phyloP scores from a whole-genome alignment of 2,113 vertebrate species.

The Semnopithecus entellus region DNA sequence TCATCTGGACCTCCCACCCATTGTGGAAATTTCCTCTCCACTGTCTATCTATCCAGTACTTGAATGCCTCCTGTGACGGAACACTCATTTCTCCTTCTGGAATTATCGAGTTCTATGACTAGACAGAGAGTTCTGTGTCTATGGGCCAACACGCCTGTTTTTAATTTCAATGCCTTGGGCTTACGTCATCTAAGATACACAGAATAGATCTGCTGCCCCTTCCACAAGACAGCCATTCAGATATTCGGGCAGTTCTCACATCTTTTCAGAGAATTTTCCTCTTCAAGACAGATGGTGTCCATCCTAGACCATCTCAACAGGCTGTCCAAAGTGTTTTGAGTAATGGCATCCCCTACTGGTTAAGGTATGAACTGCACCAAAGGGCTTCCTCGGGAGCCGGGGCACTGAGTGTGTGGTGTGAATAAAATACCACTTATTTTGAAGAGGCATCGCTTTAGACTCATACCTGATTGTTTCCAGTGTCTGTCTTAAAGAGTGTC shows the following conservation, averaged over 20 bases:
- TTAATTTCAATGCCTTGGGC: not conserved
- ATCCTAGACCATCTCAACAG: not conserved
- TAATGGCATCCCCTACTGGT: slow-evolving; percentile 43
- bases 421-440: not conserved
- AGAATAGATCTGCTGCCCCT: not conserved
- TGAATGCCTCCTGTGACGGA: slow-evolving; percentile 46
- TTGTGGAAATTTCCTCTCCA: slow-evolving; percentile 75
- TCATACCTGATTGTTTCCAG: not conserved
- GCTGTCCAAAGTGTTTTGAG: not conserved
- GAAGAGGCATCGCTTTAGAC: not conserved
- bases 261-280: not conserved
- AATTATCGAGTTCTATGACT: not conserved
- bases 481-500: not conserved
- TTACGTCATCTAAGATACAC: not conserved
- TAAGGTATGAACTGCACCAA: not conserved
- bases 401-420: accelerated
- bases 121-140: not conserved
- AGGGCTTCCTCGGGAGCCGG: not conserved
- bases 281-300: not conserved
- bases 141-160: not conserved
- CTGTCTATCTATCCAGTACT: not conserved
- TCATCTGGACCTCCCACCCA: slow-evolving; percentile 69
- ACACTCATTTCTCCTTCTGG: slow-evolving; percentile 11
- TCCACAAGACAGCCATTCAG: not conserved
- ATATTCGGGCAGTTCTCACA: not conserved